Evolutionary conservation across 2,113 vertebrate genomes (phyloP).

Genomic region (Litocranius walleri): DNA sequence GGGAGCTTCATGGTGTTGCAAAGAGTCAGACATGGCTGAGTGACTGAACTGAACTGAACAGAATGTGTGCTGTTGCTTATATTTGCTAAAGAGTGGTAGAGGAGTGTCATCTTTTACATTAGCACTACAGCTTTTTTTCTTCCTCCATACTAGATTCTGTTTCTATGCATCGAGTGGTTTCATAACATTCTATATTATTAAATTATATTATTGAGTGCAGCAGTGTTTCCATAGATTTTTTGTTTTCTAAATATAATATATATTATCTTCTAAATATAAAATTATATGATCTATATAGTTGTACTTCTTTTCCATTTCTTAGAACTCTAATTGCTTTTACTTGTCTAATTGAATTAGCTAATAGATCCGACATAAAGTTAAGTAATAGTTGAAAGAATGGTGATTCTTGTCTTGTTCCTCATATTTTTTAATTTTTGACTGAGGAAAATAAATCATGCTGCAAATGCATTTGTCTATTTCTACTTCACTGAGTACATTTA

Average conservation of each 20-base stretch:
- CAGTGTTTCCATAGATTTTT: neutral
- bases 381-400: neutral
- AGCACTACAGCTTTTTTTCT: neutral
- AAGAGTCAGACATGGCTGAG: accelerated
- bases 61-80: neutral
- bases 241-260: neutral
- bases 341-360: neutral
- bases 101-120: neutral
- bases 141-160: neutral
- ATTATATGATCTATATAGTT: neutral
- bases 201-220: neutral
- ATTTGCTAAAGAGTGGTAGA: neutral
- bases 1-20: neutral
- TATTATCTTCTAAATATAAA: neutral
- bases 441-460: neutral
- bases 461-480: neutral
- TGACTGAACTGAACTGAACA: neutral
- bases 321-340: neutral
- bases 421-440: neutral
- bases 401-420: neutral
- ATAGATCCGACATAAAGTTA: neutral
- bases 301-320: neutral
- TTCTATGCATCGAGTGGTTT: neutral
- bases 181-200: neutral
- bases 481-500: neutral